These are phyloP conservation scores for Agelaius tricolor DNA, from an alignment of 2,113 vertebrate species.

Conservation along the genomic window DNA sequence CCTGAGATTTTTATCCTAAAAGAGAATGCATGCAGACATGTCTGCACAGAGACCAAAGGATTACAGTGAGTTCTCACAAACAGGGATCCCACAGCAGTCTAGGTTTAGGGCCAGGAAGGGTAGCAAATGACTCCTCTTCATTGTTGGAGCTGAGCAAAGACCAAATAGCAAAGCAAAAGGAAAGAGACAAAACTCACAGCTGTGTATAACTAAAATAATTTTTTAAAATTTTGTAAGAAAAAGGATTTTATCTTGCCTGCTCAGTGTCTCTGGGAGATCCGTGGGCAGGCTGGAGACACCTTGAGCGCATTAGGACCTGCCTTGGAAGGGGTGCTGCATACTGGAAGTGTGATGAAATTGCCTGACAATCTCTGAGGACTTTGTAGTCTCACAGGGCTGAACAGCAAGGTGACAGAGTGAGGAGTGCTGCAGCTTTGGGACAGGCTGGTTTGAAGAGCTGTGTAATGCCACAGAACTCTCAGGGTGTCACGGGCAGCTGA, in stretches of 20 bases:
- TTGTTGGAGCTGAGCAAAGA: not conserved
- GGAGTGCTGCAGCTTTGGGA: not conserved
- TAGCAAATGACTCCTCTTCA: not conserved
- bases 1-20: not conserved
- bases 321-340: not conserved
- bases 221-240: not conserved
- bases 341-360: not conserved
- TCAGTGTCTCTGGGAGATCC: not conserved
- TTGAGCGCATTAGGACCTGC: not conserved
- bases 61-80: not conserved
- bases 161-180: not conserved
- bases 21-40: not conserved
- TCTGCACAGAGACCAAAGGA: rapidly evolving
- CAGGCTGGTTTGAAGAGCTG: not conserved
- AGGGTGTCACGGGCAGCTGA: rapidly evolving
- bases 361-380: not conserved
- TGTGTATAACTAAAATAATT: not conserved
- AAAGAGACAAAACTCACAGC: not conserved
- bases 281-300: not conserved
- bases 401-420: rapidly evolving
- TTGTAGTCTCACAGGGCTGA: not conserved
- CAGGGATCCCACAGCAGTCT: not conserved
- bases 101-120: not conserved
- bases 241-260: not conserved
- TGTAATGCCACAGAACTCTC: rapidly evolving